Conservation (phyloP, 2,797 vertebrate species). For the Danio albolineatus region DNA sequence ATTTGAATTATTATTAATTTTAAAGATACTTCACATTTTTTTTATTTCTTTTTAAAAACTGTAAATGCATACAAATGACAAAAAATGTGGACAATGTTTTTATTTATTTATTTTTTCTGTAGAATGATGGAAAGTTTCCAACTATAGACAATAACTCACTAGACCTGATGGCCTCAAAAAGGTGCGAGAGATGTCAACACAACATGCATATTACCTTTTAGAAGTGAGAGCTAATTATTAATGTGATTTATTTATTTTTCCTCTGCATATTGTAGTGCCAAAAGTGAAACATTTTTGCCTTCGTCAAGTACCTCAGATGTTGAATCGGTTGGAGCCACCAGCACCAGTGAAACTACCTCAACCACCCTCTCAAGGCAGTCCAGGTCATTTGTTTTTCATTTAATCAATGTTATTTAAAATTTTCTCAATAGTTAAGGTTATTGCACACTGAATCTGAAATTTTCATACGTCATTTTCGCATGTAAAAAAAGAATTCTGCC, state of each 20-base stretch:
- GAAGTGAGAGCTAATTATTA: background rate
- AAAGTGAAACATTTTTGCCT: slow-evolving; percentile 85
- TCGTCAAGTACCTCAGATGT: slow-evolving; percentile 92
- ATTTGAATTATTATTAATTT: slow-evolving; percentile 1
- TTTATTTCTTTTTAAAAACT: background rate
- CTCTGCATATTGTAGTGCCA: slow-evolving; percentile 67
- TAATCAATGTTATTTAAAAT: background rate
- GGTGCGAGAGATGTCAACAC: slow-evolving; percentile 76
- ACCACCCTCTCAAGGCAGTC: slow-evolving; percentile 93
- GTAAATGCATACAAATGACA: too few relatives aligned
- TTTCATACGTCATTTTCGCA: too few relatives aligned
- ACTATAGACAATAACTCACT: slow-evolving; percentile 80
- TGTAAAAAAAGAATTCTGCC: too few relatives aligned
- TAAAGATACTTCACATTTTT: background rate
- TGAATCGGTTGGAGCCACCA: slow-evolving; percentile 91
- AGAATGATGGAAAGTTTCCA: slow-evolving; percentile 82
- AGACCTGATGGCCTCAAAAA: slow-evolving; percentile 86
- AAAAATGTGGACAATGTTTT: background rate
- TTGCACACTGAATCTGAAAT: too few relatives aligned
- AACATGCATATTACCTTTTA: background rate
- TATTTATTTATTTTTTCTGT: slow-evolving; percentile 47
- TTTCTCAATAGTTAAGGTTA: too few relatives aligned
- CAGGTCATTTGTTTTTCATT: slow-evolving; percentile 75
- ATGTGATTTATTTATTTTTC: background rate
- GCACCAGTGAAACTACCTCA: slow-evolving; percentile 99